A percentile compares a stretch with the other conserved stretches of the same genome.
These are phyloP conservation scores for Epistrophella euchroma DNA, from an alignment of 2,888 invertebrate species.

Conservation along the genomic window DNA sequence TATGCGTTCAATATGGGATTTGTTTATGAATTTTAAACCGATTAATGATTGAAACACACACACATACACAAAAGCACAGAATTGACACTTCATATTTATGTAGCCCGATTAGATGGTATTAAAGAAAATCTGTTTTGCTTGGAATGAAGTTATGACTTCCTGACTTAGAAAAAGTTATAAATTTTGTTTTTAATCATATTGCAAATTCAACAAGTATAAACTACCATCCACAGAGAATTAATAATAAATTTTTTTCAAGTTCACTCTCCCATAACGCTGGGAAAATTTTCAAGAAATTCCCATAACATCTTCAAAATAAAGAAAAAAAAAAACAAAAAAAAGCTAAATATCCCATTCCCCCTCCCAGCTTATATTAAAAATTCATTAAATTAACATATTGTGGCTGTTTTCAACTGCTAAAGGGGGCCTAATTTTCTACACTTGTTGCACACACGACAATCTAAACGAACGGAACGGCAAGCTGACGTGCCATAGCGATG, in stretches of 20 bases:
- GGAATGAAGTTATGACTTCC: slow-evolving; percentile 45
- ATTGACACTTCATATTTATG: background rate
- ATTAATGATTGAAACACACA: slow-evolving; percentile 18
- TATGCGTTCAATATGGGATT: slow-evolving; percentile 30
- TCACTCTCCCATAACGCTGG: slow-evolving; percentile 83
- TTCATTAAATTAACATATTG: slow-evolving; percentile 69
- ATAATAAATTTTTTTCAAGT: slow-evolving; percentile 69
- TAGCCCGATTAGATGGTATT: slow-evolving; percentile 12
- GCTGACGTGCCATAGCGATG: background rate
- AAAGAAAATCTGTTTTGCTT: background rate
- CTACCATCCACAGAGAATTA: background rate
- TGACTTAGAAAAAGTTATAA: background rate
- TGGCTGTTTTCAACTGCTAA: slow-evolving; percentile 40
- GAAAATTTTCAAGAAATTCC: slow-evolving; percentile 80
- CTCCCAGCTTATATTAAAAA: slow-evolving; percentile 34
- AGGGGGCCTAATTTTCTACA: slow-evolving; percentile 47
- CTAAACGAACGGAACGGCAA: slow-evolving; percentile 3
- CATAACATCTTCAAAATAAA: slow-evolving; percentile 76
- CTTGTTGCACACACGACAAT: slow-evolving; percentile 56
- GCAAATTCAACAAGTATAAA: slow-evolving; percentile 37
- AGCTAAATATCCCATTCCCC: slow-evolving; percentile 31
- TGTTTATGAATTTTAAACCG: slow-evolving; percentile 48
- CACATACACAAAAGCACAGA: background rate
- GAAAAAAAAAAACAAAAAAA: slow-evolving; percentile 9
- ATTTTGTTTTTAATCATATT: background rate